Percentiles rank a stretch among this genome's conserved stretches.
Conservation (phyloP, 2,888 invertebrate genomes). For the Eristalinus aeneus region DNA sequence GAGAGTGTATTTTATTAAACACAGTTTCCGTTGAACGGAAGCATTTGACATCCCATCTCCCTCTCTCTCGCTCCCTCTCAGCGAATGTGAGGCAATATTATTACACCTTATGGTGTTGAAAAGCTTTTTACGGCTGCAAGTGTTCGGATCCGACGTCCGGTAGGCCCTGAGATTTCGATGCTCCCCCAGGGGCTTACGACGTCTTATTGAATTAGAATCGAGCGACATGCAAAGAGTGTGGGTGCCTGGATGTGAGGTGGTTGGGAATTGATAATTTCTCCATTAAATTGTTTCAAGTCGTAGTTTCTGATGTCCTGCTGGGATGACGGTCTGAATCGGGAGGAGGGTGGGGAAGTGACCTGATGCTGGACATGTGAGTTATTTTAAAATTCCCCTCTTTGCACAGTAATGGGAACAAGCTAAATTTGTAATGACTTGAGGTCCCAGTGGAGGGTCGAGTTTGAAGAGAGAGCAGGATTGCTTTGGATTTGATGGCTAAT, state of each 20-base stretch:
- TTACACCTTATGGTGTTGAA: slow-evolving; percentile 52
- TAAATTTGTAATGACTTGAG: neutral
- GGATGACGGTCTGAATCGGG: neutral
- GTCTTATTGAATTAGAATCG: slow-evolving; percentile 3
- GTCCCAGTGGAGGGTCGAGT: neutral
- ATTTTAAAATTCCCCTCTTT: neutral
- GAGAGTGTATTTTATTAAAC: slow-evolving; percentile 65
- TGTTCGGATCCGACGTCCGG: neutral
- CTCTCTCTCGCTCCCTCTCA: neutral
- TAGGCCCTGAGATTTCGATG: slow-evolving; percentile 39
- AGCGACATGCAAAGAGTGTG: neutral
- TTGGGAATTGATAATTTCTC: neutral
- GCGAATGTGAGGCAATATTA: slow-evolving; percentile 6
- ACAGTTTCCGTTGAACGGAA: slow-evolving; percentile 53
- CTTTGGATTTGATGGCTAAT: neutral
- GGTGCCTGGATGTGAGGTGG: neutral
- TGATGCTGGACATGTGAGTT: neutral
- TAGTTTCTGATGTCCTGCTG: neutral
- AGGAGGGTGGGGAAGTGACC: neutral
- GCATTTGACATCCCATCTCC: slow-evolving; percentile 17
- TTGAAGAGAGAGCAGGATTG: neutral
- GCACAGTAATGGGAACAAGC: neutral
- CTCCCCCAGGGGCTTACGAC: slow-evolving; percentile 9
- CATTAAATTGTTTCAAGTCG: neutral
- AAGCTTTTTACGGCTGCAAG: slow-evolving; percentile 29